phyloP scores from a whole-genome alignment of 1,140 invertebrate species.

The Drosophila athabasca region DNA sequence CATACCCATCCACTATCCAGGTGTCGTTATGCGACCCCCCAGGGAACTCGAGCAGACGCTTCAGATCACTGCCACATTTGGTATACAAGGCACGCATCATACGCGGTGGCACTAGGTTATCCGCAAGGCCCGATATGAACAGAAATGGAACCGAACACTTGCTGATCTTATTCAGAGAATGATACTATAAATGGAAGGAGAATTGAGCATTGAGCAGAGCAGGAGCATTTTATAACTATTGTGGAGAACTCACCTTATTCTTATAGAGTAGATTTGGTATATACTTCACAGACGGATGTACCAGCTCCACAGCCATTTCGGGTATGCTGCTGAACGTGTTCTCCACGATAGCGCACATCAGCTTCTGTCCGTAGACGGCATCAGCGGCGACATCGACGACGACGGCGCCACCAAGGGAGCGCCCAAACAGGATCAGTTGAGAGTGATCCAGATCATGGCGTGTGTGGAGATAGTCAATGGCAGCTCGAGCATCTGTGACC shows the following conservation, averaged over 20 bases:
- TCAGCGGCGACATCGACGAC: conserved; percentile 92
- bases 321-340: conserved; percentile 98
- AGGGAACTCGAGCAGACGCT: conserved; percentile 89
- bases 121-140: conserved; percentile 92
- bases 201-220: background rate
- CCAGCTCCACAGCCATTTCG: conserved; percentile 92
- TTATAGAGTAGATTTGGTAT: conserved; percentile 91
- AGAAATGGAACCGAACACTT: conserved; percentile 88
- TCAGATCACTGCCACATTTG: conserved; percentile 88
- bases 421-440: conserved; percentile 96
- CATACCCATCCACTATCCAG: conserved; percentile 86
- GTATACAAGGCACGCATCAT: conserved; percentile 93
- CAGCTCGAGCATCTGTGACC: conserved; percentile 94
- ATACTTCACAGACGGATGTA: conserved; percentile 88
- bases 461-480: conserved; percentile 92
- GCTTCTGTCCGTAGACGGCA: conserved; percentile 88
- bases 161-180: conserved; percentile 87
- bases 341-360: conserved; percentile 94
- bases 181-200: conserved; percentile 44
- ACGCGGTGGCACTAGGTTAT: conserved; percentile 91
- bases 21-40: conserved; percentile 95
- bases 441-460: conserved; percentile 92
- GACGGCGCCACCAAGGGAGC: conserved; percentile 94
- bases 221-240: background rate
- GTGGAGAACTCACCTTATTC: conserved; percentile 88